Percentiles rank a stretch among this genome's conserved stretches.
Conservation (phyloP, 2,113 vertebrate genomes). For the Pungitius pungitius region DNA sequence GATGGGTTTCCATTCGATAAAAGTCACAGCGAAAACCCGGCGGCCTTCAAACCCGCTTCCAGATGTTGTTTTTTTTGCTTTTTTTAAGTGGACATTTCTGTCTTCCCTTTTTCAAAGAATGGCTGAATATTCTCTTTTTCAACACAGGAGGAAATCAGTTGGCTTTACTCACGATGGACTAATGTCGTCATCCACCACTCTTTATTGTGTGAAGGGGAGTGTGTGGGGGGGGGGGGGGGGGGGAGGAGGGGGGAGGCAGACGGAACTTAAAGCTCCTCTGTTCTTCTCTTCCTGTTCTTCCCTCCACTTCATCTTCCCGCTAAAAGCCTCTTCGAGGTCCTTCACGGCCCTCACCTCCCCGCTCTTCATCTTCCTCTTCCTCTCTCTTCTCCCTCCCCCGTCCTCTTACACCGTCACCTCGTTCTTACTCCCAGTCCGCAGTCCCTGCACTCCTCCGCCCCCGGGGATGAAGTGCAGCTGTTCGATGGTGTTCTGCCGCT, state of each 20-base stretch:
- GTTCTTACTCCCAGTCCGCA: conserved; percentile 88
- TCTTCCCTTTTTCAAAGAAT: conserved; percentile 64
- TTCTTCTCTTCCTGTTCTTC: background rate
- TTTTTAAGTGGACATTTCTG: conserved; percentile 55
- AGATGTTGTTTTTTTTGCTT: conserved; percentile 35
- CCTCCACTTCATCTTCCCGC: conserved; percentile 4
- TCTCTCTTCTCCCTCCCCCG: background rate
- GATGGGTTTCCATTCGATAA: conserved; percentile 59
- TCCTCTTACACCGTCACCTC: conserved; percentile 88
- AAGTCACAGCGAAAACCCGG: conserved; percentile 63
- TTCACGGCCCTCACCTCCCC: conserved; percentile 12
- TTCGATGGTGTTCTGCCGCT: conserved; percentile 90
- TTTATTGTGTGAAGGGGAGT: conserved; percentile 11
- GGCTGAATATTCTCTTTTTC: conserved; percentile 68
- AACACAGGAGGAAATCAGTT: conserved; percentile 46
- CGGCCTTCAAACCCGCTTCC: conserved; percentile 37
- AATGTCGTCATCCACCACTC: conserved; percentile 26
- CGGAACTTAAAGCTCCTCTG: conserved; percentile 26
- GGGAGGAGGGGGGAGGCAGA: conserved; percentile 25
- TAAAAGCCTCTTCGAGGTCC: conserved; percentile 22
- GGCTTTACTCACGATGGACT: conserved; percentile 46
- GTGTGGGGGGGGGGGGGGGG: background rate
- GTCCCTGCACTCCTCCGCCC: conserved; percentile 77
- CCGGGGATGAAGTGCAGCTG: conserved; percentile 91
- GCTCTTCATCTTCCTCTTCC: conserved; percentile 9